Evolutionary conservation across 2,113 vertebrate genomes (phyloP), one percentile per base, ranked within the genome.

Genomic region (Ictalurus furcatus): DNA sequence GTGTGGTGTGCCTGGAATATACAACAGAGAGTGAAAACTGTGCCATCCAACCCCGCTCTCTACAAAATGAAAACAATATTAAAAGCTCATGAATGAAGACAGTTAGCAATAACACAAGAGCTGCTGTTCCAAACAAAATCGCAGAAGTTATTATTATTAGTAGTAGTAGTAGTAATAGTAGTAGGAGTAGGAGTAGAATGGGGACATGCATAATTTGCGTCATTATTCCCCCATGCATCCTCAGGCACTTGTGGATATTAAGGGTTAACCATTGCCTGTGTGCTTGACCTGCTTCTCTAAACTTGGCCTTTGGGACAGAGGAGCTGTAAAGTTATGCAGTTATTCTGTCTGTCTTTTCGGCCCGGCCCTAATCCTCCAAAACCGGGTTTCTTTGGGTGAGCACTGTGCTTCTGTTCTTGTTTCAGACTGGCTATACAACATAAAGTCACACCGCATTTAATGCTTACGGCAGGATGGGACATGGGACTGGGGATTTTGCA

Each of bases 401-500:
- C 93, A 94, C 94, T 96, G 95, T 96, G 97, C 96, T 96, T 97
- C 96, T 96, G 96, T 97, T 94, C 96, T 95, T 95, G 96, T 97
- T 93, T 94, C 93, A 92, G 95, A 96, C 96, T 96, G 95, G 96
- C 96, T 97, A 97, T 97, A 97, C 97, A 97, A 97, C 98, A 98
- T 98, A 98, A 99, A 99, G 98, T 98, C 98, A 98, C 97, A 97
- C 97, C 97, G 97, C 97, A 99, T 99, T 98, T 98, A 99, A 99
- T 99, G 98, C 97, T 99, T 97, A 97, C 97, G 97, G 97, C 96
- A 97, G 95, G 97, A 97, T 98, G 97, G 96, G 97, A 97, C 61
- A 97, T 98, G 97, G 96, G 97, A 97, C 61, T 96, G 95, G 95
- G 97, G 97, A 94, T 97, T 98, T 98, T 96, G 97, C 97, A 95